phyloP scores from a whole-genome alignment of 2,888 invertebrate genomes.

The Herminia tarsipennalis region DNA sequence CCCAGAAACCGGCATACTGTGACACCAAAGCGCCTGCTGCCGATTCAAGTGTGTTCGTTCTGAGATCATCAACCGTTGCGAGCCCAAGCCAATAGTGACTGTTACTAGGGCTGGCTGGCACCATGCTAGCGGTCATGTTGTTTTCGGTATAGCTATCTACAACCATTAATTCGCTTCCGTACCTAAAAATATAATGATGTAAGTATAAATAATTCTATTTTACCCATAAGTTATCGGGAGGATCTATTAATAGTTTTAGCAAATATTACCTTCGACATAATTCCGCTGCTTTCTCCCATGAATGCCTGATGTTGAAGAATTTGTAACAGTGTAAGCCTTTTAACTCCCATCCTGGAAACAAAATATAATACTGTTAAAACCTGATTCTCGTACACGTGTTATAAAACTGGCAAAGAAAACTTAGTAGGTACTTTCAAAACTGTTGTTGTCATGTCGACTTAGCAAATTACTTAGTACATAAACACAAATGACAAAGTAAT shows the following conservation, averaged over 20 bases:
- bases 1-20: constrained; percentile 98
- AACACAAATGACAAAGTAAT: constrained; percentile 25
- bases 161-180: constrained; percentile 97
- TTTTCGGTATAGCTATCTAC: constrained; percentile 96
- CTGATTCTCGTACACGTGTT: background rate
- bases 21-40: constrained; percentile 96
- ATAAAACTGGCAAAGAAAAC: constrained; percentile 9
- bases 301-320: constrained; percentile 97
- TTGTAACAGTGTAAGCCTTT: constrained; percentile 97
- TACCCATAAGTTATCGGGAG: too few species aligned
- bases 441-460: constrained; percentile 48
- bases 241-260: background rate
- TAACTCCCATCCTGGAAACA: constrained; percentile 95
- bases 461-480: constrained; percentile 56
- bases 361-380: constrained; percentile 39
- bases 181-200: constrained; percentile 85
- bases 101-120: constrained; percentile 88
- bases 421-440: constrained; percentile 40
- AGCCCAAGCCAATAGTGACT: constrained; percentile 96
- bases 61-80: constrained; percentile 95
- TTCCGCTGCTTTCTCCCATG: constrained; percentile 98
- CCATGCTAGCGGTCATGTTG: constrained; percentile 94
- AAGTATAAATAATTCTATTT: too few species aligned
- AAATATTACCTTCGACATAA: constrained; percentile 94
- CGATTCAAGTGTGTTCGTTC: constrained; percentile 97